These are phyloP conservation scores for Thryonomys swinderianus DNA, from an alignment of 2,113 vertebrate genomes.

Conservation along the genomic window DNA sequence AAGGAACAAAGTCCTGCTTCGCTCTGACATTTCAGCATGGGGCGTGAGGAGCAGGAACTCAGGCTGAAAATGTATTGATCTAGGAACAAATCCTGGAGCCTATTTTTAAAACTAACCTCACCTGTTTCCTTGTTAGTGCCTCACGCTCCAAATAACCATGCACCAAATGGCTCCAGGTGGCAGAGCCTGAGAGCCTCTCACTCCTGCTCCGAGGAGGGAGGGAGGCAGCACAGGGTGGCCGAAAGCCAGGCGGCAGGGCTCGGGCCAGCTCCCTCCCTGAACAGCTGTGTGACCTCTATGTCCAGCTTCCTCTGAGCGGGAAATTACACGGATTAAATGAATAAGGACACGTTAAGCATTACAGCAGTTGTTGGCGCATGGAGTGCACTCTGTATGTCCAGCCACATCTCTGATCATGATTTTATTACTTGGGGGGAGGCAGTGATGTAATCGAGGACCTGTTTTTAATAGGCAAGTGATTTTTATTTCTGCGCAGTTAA, in stretches of 20 bases:
- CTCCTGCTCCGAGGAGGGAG: background rate
- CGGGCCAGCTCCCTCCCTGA: background rate
- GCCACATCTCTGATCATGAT: background rate
- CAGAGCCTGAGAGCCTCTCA: background rate
- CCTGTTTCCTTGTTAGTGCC: conserved; percentile 23
- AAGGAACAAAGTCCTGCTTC: background rate
- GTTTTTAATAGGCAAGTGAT: conserved; percentile 26
- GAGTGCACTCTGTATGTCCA: background rate
- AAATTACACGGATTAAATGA: background rate
- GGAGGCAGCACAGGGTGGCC: background rate
- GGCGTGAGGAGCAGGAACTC: background rate
- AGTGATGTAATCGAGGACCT: background rate
- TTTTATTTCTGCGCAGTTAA: conserved; percentile 35
- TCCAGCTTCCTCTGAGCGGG: background rate
- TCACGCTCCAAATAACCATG: background rate
- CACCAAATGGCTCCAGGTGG: background rate
- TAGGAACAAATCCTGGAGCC: conserved; percentile 19
- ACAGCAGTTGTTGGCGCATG: background rate
- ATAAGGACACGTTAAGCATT: background rate
- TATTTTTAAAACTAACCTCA: conserved; percentile 62
- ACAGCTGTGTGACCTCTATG: background rate
- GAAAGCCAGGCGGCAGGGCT: background rate
- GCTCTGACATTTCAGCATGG: background rate
- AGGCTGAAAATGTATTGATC: background rate
- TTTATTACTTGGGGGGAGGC: background rate